Evolutionary conservation across 2,797 vertebrate species (phyloP).

Genomic region (Rhinoraja longicauda): DNA sequence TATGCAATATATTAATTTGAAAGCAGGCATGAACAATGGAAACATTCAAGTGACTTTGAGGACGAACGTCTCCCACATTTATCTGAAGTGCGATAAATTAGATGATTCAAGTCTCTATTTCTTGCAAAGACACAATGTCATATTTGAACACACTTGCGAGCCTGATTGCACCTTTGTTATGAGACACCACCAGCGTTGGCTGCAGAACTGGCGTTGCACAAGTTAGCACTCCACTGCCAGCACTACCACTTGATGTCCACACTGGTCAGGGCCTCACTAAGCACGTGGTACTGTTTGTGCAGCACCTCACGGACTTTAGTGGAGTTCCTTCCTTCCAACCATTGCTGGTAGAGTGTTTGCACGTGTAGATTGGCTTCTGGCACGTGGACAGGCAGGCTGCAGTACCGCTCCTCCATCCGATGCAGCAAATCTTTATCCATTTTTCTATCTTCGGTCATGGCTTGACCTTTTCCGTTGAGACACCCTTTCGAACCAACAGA

Average conservation of each 20-base stretch:
- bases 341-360: constrained; percentile 77
- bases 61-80: neutral
- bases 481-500: constrained; percentile 63
- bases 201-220: neutral
- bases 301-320: constrained; percentile 59
- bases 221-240: neutral
- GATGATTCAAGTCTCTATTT: neutral
- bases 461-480: constrained; percentile 84
- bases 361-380: constrained; percentile 67
- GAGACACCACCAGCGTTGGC: neutral
- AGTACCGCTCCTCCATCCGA: constrained; percentile 83
- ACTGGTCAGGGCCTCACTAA: constrained; percentile 44
- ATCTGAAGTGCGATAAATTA: neutral
- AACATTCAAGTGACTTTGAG: constrained; percentile 15
- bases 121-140: constrained; percentile 8
- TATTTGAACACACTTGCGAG: neutral
- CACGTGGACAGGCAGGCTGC: constrained; percentile 67
- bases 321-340: constrained; percentile 80
- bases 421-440: constrained; percentile 69
- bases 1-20: constrained; percentile 21
- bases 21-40: constrained; percentile 20
- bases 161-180: neutral
- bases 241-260: constrained; percentile 66
- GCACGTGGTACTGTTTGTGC: constrained; percentile 67
- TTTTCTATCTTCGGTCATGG: constrained; percentile 64